phyloP scores from a whole-genome alignment of 1,140 invertebrate genomes.

The Subanguina moxae region DNA sequence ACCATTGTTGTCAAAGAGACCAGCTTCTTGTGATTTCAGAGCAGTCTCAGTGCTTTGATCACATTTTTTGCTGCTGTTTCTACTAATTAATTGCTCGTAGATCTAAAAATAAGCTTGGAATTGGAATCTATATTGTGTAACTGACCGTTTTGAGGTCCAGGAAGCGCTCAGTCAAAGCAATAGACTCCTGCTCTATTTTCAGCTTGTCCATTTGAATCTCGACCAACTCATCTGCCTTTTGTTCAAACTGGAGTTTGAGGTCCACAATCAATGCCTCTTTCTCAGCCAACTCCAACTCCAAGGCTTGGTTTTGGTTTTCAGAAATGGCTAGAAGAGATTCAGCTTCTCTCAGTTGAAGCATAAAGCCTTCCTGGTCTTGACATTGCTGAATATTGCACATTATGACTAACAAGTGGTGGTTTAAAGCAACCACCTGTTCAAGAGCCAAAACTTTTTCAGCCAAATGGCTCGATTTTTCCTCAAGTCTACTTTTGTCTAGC shows the following conservation, averaged over 20 bases:
- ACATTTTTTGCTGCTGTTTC: neutral
- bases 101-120: neutral
- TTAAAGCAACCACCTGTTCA: neutral
- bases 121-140: neutral
- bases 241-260: neutral
- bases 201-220: slow-evolving; percentile 3
- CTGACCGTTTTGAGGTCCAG: slow-evolving; percentile 1
- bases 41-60: too few species aligned
- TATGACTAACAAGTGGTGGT: too few species aligned
- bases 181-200: slow-evolving; percentile 22
- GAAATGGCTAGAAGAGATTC: neutral
- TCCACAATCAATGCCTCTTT: neutral
- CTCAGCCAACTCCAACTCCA: neutral
- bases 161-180: neutral
- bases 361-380: neutral
- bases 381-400: neutral
- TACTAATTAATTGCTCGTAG: neutral
- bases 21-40: too few species aligned
- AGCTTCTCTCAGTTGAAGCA: neutral
- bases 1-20: too few species aligned
- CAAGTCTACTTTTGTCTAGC: neutral
- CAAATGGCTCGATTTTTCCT: neutral
- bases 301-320: neutral
- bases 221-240: slow-evolving; percentile 6
- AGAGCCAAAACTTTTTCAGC: neutral